Percentiles rank a stretch among this genome's conserved stretches.
Evolutionary conservation across 2,888 invertebrate species (phyloP).

Genomic region (Drosophila neotestacea): DNA sequence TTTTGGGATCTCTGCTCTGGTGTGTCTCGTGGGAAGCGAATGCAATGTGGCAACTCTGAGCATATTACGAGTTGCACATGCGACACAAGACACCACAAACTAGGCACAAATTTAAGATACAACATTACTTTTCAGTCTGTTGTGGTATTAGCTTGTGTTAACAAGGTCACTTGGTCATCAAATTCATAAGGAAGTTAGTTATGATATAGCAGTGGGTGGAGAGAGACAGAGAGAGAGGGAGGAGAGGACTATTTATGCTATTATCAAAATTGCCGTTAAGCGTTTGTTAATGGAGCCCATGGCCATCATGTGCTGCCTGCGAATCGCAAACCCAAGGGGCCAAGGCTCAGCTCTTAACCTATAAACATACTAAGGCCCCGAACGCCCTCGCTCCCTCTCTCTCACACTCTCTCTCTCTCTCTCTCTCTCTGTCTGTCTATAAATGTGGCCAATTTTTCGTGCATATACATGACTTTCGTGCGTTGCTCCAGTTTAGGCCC

Average conservation of each 20-base stretch:
- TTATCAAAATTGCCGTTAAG: constrained; percentile 74
- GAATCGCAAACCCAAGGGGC: constrained; percentile 59
- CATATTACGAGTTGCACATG: constrained; percentile 32
- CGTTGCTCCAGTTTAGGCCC: constrained; percentile 77
- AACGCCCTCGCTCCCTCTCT: neutral
- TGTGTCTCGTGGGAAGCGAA: constrained; percentile 65
- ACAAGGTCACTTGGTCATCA: constrained; percentile 71
- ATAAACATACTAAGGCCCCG: constrained; percentile 68
- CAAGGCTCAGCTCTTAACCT: constrained; percentile 80
- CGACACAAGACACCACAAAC: constrained; percentile 9
- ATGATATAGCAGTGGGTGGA: constrained; percentile 4
- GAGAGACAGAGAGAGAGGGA: no score
- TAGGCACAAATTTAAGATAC: neutral
- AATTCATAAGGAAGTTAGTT: constrained; percentile 9
- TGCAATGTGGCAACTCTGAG: constrained; percentile 60
- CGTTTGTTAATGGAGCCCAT: constrained; percentile 62
- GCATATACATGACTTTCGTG: constrained; percentile 79
- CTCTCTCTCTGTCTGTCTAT: neutral
- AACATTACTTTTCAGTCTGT: neutral
- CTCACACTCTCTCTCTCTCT: neutral
- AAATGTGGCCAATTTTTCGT: constrained; percentile 63
- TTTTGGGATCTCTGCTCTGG: constrained; percentile 1
- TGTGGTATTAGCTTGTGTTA: constrained; percentile 37
- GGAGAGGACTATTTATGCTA: constrained; percentile 59
- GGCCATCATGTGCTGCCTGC: constrained; percentile 49